phyloP scores from a whole-genome alignment of 1,140 invertebrate genomes.

The Drosophila leontia region DNA sequence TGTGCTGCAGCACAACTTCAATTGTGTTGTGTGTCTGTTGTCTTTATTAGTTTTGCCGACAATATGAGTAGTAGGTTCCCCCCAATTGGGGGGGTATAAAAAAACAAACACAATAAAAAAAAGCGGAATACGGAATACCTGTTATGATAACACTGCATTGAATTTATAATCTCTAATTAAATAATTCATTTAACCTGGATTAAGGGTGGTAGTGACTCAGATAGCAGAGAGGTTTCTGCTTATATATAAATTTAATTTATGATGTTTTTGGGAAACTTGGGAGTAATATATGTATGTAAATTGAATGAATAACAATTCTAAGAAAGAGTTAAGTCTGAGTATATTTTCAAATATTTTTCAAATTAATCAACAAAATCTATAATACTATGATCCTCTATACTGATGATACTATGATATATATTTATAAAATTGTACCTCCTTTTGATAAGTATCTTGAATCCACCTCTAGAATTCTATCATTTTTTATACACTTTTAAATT shows the following conservation, averaged over 20 bases:
- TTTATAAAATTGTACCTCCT: too few species aligned
- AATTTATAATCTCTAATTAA: slow-evolving; percentile 19
- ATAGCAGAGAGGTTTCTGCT: neutral
- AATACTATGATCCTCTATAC: too few species aligned
- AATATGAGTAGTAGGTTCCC: neutral
- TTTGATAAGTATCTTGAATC: too few species aligned
- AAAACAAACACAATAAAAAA: neutral
- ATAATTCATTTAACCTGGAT: slow-evolving; percentile 17
- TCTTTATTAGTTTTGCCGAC: slow-evolving; percentile 42
- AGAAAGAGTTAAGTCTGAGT: neutral
- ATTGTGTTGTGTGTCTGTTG: slow-evolving; percentile 24
- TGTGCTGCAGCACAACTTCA: slow-evolving; percentile 53
- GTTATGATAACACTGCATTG: slow-evolving; percentile 10
- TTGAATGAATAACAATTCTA: neutral
- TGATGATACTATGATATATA: neutral
- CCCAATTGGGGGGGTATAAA: slow-evolving; percentile 9
- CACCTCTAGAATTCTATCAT: too few species aligned
- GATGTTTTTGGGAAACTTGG: neutral
- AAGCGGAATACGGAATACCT: slow-evolving; percentile 4
- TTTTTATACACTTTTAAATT: neutral
- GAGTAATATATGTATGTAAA: neutral
- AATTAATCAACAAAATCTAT: neutral
- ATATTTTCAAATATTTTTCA: neutral
- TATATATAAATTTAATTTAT: neutral
- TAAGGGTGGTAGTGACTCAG: slow-evolving; percentile 4